Evolutionary conservation across 2,113 vertebrate species (phyloP), one percentile per base, ranked within the genome.

Genomic region (Triplophysa siluroides): DNA sequence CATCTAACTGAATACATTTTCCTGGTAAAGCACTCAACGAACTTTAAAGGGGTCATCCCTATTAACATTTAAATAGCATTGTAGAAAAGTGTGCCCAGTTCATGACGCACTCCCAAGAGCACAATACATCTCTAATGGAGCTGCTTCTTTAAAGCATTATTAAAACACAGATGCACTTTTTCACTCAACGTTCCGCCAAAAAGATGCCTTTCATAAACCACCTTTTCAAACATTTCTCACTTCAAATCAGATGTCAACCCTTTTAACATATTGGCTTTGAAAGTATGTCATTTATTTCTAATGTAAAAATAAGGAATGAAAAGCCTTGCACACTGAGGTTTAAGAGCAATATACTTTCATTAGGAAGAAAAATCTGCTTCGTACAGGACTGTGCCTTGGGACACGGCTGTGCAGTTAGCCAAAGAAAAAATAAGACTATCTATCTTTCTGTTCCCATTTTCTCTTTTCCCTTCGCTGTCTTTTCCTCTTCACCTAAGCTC

Each of bases 401-500:
- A 60, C n/a, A 10, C 8, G 1, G 54, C 70, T 41, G 54, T 24
- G 71, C 33, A 74, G 70, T n/a, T 60, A 43, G 29, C 26, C 12
- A 7, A 41, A 45, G 6, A 18, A 56, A 69, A 54, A 8, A 54
- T 23, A 21, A 50, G 60, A 68, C 52, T 80, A 38, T 78, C 58
- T 69, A 23, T 58, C 75, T 68, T 70, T 76, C 72, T 45, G 2
- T 61, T 75, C 54, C 73, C 18, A 11, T 45, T 21, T 52, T 18
- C 38, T 33, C 52, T 16, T 43, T 67, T 79, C 62, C 72, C 43
- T 78, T 43, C 78, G 83, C 81, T 82, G 41, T 9, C 77, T 21
- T 50, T 67, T 69, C 24, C 77, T 77, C 84, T 23, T 45, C 33
- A 54, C 10, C 18, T n/a, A 52, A n/a, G 9, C n/a, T 9, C 66